Evolutionary conservation across 2,113 vertebrate species (phyloP).

Genomic region (Nesoenas mayeri): DNA sequence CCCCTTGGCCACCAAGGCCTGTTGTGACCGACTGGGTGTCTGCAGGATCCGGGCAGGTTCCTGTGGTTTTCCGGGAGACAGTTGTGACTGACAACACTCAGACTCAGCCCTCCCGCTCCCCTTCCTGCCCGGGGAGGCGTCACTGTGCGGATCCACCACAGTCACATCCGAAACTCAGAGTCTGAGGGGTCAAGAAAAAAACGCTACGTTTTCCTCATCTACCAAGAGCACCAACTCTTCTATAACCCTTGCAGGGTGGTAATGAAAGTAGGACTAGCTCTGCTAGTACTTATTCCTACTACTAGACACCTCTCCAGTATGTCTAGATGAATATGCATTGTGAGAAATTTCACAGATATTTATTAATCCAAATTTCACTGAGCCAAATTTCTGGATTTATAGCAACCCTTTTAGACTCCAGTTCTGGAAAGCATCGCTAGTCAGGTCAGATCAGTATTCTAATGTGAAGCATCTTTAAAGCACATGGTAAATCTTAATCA

Average conservation of each 20-base stretch:
- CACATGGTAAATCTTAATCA: conserved; percentile 54
- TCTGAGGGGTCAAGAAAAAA: neutral
- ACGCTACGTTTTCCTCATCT: neutral
- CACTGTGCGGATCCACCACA: neutral
- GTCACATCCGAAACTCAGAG: neutral
- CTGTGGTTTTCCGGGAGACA: conserved; percentile 70
- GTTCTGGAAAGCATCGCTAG: neutral
- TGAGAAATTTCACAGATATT: neutral
- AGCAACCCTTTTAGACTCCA: neutral
- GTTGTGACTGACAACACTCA: conserved; percentile 53
- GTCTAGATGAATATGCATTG: neutral
- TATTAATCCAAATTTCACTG: neutral
- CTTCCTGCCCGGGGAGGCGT: conserved; percentile 43
- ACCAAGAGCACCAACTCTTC: neutral
- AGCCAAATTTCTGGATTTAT: neutral
- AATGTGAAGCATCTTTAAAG: conserved; percentile 49
- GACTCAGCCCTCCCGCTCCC: conserved; percentile 40
- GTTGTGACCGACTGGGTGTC: conserved; percentile 61
- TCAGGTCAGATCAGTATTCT: conserved; percentile 39
- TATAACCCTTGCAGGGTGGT: neutral
- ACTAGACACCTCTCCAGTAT: neutral
- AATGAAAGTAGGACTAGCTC: neutral
- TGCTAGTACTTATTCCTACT: neutral
- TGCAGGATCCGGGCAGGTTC: conserved; percentile 40
- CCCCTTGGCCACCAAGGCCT: neutral